phyloP scores from a whole-genome alignment of 2,888 invertebrate species.

The Drosophila neonasuta region DNA sequence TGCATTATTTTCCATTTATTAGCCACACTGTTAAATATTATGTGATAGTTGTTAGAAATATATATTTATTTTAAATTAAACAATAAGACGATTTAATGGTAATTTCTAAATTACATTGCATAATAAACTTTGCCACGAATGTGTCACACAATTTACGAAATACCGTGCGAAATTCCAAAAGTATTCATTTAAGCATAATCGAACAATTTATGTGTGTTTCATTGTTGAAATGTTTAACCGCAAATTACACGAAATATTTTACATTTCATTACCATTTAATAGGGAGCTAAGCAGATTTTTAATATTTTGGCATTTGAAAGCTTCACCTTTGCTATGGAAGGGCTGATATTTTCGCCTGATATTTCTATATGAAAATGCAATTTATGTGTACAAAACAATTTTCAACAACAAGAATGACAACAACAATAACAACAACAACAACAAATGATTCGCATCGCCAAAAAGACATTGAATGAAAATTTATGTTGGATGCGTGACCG shows the following conservation, averaged over 20 bases:
- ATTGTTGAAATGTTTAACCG: conserved; percentile 35
- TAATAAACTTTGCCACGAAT: conserved; percentile 1
- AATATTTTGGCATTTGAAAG: conserved; percentile 13
- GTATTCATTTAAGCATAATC: conserved; percentile 2
- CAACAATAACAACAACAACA: conserved; percentile 30
- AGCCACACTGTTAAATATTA: no score
- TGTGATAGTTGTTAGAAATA: neutral
- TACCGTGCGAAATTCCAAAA: neutral
- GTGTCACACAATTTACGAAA: conserved; percentile 14
- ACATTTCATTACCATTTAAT: conserved; percentile 46
- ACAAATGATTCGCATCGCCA: conserved; percentile 46
- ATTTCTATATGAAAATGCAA: conserved; percentile 61
- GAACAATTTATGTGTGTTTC: conserved; percentile 35
- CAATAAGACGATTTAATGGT: neutral
- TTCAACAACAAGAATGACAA: conserved; percentile 43
- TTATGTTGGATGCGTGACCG: conserved; percentile 74
- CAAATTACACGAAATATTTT: conserved; percentile 44
- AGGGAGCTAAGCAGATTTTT: conserved; percentile 16
- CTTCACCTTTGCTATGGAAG: neutral
- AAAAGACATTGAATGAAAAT: conserved; percentile 73
- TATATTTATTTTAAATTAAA: neutral
- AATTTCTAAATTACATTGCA: neutral
- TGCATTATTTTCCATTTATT: no score
- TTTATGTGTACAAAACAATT: conserved; percentile 69
- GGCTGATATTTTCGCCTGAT: neutral